Evolutionary conservation across 2,113 vertebrate genomes (phyloP).

Genomic region (Eonycteris spelaea): DNA sequence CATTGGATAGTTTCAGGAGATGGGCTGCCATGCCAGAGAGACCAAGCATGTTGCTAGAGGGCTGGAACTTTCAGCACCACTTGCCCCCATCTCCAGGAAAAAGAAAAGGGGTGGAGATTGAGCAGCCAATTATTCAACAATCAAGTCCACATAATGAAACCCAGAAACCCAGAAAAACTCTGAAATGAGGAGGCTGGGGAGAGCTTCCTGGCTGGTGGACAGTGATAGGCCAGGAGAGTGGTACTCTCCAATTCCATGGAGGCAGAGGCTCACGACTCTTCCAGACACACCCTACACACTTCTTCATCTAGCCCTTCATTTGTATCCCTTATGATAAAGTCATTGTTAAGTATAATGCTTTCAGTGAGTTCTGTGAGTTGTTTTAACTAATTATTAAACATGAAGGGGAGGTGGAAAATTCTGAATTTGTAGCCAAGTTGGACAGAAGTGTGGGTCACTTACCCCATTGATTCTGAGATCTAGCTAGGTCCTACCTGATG

Average conservation of each 20-base stretch:
- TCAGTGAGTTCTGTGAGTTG: neutral
- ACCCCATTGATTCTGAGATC: neutral
- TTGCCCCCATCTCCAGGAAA: neutral
- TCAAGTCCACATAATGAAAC: neutral
- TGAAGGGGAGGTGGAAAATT: neutral
- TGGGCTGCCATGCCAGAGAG: neutral
- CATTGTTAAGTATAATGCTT: neutral
- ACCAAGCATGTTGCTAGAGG: neutral
- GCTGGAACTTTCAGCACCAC: neutral
- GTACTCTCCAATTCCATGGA: no score
- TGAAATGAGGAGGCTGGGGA: neutral
- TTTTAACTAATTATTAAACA: neutral
- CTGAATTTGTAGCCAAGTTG: neutral
- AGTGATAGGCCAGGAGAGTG: neutral
- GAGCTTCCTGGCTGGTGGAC: neutral
- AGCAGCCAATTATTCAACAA: neutral
- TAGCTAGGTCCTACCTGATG: neutral
- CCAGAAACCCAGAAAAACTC: neutral
- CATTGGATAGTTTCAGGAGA: neutral
- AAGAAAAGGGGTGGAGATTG: neutral
- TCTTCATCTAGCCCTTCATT: neutral
- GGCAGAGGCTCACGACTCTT: neutral
- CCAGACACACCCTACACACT: neutral
- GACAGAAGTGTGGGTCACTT: neutral
- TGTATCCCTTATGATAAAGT: neutral